Evolutionary conservation across 1,140 invertebrate genomes (phyloP), one percentile per base, ranked within the genome.

Genomic region (Drosophila guanche): DNA sequence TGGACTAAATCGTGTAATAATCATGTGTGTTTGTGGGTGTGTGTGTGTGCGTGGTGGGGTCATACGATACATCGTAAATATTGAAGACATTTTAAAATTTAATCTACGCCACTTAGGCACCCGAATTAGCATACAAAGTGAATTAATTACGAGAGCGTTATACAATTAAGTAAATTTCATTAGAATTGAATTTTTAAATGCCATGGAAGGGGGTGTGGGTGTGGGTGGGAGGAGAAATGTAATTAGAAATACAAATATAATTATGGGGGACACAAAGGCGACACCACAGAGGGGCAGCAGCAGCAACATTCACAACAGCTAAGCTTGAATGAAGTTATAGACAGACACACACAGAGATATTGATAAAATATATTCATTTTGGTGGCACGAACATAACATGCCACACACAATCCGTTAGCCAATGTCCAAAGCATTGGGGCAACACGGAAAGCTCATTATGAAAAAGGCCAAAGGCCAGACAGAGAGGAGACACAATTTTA

Each of bases 131-230:
- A 88, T 86, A 86, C 81, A 86, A 86, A 86, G 83, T 86, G 81
- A 86, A 86, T 86, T 86, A 86, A 86, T 86, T 86, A 86, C 81
- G 74, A 83, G 81, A 83, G 81, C 62, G 80, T 86, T 86, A 86
- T 86, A 86, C 81, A 86, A 86, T 86, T 86, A 86, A 86, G 81
- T 86, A 83, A 86, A 86, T 86, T 86, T 86, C 84, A 86, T 88
- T 88, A 83, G 77, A 37, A 86, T 86, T 88, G 81, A 86, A 86
- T 86, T 86, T 86, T 86, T 88, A 81, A 86, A 85, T 81, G 63
- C 65, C 50, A 52, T 37, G 33, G 33, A 37, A 29, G 27, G 27
- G 5, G 27, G 27, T 27, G 7, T 0, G 27, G 1, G 10, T 2
- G 8, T 7, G 8, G 8, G 29, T 3, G 29, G 7, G 8, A 10